Evolutionary conservation across 1,140 invertebrate genomes (phyloP), one percentile per base, ranked within the genome.

Genomic region (Apolygus lucorum): DNA sequence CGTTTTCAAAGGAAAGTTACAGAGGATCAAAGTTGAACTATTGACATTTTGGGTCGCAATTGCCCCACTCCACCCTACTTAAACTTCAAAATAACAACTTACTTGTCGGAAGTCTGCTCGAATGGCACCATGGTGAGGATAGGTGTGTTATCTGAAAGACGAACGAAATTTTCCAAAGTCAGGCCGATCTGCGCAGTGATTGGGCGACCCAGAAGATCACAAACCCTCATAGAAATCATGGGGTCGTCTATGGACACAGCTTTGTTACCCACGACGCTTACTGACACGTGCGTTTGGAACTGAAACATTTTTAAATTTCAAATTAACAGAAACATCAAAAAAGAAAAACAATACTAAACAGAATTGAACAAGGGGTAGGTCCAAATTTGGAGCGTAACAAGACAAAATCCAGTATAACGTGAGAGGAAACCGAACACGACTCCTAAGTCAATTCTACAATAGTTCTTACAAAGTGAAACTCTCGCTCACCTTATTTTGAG

Each of bases 131-230:
- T 87, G 52, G 84, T 88, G 1, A 93, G 79, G 0, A 95, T 86
- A 63, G 91, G 87, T 25, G 87, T 86, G 75, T 90, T 87, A 76
- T 92, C 90, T 22, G 83, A 84, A 0, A 90, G 76, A 73, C 88
- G 83, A 0, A 87, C 89, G 1, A 87, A 90, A 27, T 87, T 89
- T 73, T 91, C 88, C 11, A 88, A 88, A 52, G 88, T 81, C 0
- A 94, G 87, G 52, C 86, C 85, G 28, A 89, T 78, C 13, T 82
- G 79, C 17, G 76, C 76, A 28, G 79, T 75, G 4, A 96, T 76
- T 2, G 88, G 80, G 68, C 86, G 84, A 1, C 94, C 95, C n/a
- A 96, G 79, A 42, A 97, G 81, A 81, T 97, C 90, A 2, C 89
- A 90, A 28, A 96, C 86, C 62, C 86, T 85, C 24, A 97, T 83